Percentiles rank a stretch among this genome's conserved stretches.
phyloP scores from a whole-genome alignment of 53 echinoderm and acorn worm genomes.

The Holothuria scabra region DNA sequence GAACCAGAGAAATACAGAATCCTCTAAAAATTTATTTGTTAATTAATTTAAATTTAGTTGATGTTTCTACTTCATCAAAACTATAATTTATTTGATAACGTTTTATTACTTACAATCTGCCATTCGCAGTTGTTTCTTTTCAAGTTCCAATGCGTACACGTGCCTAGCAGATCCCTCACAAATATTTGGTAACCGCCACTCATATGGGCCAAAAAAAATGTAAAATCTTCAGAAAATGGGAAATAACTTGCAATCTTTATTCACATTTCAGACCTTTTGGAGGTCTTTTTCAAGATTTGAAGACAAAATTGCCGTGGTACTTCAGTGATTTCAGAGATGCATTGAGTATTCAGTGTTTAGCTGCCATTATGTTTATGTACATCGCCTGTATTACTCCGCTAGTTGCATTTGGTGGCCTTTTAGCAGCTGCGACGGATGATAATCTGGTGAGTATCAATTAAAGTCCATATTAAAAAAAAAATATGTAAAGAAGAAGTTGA shows the following conservation, averaged over 20 bases:
- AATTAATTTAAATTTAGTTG: too few relatives aligned
- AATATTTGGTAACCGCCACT: background rate
- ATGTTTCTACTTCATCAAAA: too few relatives aligned
- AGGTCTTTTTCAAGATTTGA: slow-evolving; percentile 82
- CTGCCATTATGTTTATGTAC: slow-evolving; percentile 94
- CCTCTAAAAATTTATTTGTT: too few relatives aligned
- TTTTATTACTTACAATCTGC: too few relatives aligned
- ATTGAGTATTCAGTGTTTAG: slow-evolving; percentile 79
- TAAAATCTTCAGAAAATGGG: too few relatives aligned
- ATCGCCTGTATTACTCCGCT: slow-evolving; percentile 96
- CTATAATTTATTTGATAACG: too few relatives aligned
- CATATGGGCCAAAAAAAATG: background rate
- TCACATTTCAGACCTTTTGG: slow-evolving; percentile 68
- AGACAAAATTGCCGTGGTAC: slow-evolving; percentile 76
- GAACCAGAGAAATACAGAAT: too few relatives aligned
- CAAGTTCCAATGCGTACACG: too few relatives aligned
- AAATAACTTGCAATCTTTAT: background rate
- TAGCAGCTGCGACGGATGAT: slow-evolving; percentile 87
- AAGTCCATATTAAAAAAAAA: too few relatives aligned
- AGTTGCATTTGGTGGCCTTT: slow-evolving; percentile 90
- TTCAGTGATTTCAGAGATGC: slow-evolving; percentile 81
- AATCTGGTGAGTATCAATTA: slow-evolving; percentile 77
- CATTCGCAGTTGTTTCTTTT: too few relatives aligned
- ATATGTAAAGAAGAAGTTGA: too few relatives aligned
- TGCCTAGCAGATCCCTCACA: background rate